Base-by-base conservation (phyloP, 2,888 invertebrate species). In the Saturnia pavonia region DNA sequence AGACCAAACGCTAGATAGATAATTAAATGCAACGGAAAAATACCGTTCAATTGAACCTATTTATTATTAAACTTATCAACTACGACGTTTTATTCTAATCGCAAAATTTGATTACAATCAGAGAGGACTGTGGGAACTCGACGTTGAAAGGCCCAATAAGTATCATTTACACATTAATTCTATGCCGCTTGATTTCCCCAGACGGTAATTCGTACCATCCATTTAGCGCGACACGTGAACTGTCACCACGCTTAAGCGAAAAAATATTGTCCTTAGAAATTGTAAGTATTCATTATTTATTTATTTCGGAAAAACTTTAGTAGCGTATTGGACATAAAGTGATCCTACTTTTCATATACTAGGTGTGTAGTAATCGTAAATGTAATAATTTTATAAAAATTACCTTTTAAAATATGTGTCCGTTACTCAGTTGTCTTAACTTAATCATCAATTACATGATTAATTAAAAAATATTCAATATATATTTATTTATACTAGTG, bases 101-200 rank as follows among this genome's bases (percentile, higher is more conserved):
- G 43, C 16, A 67, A 8, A 67, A 67, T 70, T 69, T 69, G 51
- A 67, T 68, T 65, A 68, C 69, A 27, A 69, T 42, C 60, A 69
- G 57, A 22, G 16, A 51, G 57, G 43, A 69, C 63, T 70, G 69
- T 74, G 74, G 69, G 72, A 73, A 68, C 68, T 27, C 25, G 27
- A 19, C 57, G 72, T 68, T 63, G 57, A 70, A 69, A 65, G n/a
- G 68, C 22, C 70, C 70, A 72, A 69, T 71, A 69, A 54, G 70
- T 76, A 74, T 74, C 75, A 80, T 75, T 79, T 79, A 77, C 73
- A 75, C 85, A 85, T 89, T 87, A 86, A 86, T 89, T 88, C 86
- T 87, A 81, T 73, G 74, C 68, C 77, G 72, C 69, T 73, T 86
- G 88, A 92, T 91, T 91, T 92, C 92, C 92, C 92, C 74, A 76